Evolutionary conservation across 2,888 invertebrate genomes (phyloP).

Genomic region (Pemphredon lugubris): DNA sequence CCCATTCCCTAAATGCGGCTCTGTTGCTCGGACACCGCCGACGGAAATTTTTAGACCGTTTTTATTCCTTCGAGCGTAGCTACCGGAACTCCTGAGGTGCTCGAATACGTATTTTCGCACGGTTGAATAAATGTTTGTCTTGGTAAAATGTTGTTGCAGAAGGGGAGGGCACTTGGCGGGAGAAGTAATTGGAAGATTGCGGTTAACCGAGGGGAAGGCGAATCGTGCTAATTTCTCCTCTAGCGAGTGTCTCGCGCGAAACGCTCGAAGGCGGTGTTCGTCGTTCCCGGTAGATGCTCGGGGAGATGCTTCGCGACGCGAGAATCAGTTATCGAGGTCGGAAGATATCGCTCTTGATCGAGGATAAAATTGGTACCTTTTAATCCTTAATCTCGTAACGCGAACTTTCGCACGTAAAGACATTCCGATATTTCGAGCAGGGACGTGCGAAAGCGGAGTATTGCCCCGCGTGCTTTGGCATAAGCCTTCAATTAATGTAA

Average conservation of each 20-base stretch:
- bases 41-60: constrained; percentile 38
- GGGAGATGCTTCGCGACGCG: too few relatives aligned
- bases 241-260: too few relatives aligned
- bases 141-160: constrained; percentile 3
- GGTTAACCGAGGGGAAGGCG: not conserved
- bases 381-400: too few relatives aligned
- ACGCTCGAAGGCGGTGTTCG: too few relatives aligned
- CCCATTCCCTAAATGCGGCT: constrained; percentile 45
- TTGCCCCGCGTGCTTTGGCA: constrained; percentile 46
- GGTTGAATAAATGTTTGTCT: constrained; percentile 12
- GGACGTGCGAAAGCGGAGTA: too few relatives aligned
- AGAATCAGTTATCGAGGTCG: too few relatives aligned
- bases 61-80: not conserved
- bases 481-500: constrained; percentile 75
- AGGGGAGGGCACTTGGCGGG: not conserved
- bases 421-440: too few relatives aligned
- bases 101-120: constrained; percentile 1
- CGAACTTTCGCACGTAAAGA: too few relatives aligned
- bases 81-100: constrained; percentile 2
- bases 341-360: too few relatives aligned
- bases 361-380: too few relatives aligned
- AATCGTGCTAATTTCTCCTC: not conserved
- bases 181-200: constrained; percentile 1
- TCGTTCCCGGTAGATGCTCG: too few relatives aligned
- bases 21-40: constrained; percentile 45